These are phyloP conservation scores for Batillaria attramentaria DNA, from an alignment of 1,140 invertebrate species.

Conservation along the genomic window DNA sequence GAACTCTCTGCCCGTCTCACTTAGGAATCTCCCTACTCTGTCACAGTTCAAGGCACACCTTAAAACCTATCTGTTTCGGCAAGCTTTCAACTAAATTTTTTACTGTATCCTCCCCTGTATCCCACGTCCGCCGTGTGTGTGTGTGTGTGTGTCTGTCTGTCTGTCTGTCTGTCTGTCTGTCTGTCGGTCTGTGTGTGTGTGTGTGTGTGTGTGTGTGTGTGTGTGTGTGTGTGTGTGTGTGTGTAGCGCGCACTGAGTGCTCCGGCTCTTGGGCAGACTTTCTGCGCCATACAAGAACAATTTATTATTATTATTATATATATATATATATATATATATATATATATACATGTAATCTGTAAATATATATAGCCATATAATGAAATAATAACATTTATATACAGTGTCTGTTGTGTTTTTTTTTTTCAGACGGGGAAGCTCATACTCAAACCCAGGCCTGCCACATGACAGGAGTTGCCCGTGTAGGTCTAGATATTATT, in stretches of 20 bases:
- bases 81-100: no score
- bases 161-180: background rate
- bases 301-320: background rate
- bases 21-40: no score
- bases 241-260: no score
- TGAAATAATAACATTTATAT: background rate
- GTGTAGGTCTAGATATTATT: no score
- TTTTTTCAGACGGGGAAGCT: background rate
- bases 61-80: no score
- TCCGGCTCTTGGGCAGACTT: no score
- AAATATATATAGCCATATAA: background rate
- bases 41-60: no score
- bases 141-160: background rate
- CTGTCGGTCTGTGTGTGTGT: background rate
- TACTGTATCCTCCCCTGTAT: no score
- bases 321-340: background rate
- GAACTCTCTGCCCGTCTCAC: no score
- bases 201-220: background rate
- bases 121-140: background rate
- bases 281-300: background rate
- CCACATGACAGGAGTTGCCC: no score
- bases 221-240: slow-evolving; percentile 7
- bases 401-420: background rate
- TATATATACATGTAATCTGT: background rate
- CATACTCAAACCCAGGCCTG: background rate